Percentiles rank a stretch among this genome's conserved stretches.
Conservation (phyloP, 2,113 vertebrate genomes). For the Daphoenositta chrysoptera region DNA sequence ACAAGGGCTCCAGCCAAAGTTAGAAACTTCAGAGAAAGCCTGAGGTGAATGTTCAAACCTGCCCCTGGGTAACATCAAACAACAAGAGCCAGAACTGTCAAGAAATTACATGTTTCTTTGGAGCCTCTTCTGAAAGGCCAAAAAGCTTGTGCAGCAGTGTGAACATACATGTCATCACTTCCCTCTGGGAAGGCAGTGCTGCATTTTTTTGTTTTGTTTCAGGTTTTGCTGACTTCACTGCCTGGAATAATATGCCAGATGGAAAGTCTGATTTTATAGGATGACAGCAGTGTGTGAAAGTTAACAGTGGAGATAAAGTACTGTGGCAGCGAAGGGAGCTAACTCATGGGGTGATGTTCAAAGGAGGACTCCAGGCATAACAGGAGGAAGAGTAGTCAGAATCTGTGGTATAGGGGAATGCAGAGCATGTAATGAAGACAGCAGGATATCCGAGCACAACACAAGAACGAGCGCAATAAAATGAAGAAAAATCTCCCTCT, state of each 20-base stretch:
- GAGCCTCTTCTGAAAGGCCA: not conserved
- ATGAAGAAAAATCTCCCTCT: not conserved
- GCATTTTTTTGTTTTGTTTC: not conserved
- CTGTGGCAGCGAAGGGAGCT: not conserved
- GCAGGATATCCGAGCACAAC: not conserved
- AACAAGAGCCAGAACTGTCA: not conserved
- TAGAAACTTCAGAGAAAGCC: not conserved
- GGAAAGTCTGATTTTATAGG: constrained; percentile 24
- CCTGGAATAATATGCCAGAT: constrained; percentile 19
- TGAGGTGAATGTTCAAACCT: not conserved
- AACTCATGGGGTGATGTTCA: not conserved
- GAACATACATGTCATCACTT: not conserved
- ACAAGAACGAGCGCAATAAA: not conserved
- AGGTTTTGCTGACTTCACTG: constrained; percentile 11
- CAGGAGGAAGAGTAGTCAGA: not conserved
- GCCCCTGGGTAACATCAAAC: not conserved
- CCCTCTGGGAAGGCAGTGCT: not conserved
- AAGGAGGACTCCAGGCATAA: not conserved
- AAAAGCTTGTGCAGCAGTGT: not conserved
- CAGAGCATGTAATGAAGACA: not conserved
- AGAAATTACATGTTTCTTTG: not conserved
- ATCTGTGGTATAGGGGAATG: not conserved
- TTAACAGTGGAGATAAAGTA: not conserved
- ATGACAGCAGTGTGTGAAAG: not conserved
- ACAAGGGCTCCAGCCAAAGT: not conserved